Evolutionary conservation across 1,140 invertebrate species (phyloP).

Genomic region (Parapsyche elsis): DNA sequence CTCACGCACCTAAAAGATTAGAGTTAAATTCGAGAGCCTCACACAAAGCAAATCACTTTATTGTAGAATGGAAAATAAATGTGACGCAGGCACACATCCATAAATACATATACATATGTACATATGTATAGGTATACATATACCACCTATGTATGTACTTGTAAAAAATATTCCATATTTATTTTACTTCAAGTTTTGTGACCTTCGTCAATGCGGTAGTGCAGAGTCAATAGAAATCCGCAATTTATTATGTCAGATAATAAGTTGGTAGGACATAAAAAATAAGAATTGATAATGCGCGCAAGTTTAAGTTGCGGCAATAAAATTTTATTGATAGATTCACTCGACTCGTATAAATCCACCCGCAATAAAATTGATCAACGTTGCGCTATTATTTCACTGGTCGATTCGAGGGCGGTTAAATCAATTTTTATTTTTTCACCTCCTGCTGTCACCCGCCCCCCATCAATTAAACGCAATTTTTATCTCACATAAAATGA

Average conservation of each 20-base stretch:
- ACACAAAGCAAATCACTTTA: too few species aligned
- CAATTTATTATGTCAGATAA: conserved; percentile 3
- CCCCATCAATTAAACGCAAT: neutral
- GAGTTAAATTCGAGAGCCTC: neutral
- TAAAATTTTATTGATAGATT: conserved; percentile 29
- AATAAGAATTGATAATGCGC: conserved; percentile 5
- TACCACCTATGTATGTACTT: too few species aligned
- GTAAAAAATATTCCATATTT: neutral
- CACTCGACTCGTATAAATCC: conserved; percentile 16
- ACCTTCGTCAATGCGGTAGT: neutral
- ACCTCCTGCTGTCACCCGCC: neutral
- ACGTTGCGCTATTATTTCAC: neutral
- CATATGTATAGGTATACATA: too few species aligned
- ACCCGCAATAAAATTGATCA: conserved; percentile 24
- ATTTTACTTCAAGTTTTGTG: neutral
- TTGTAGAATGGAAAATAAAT: neutral
- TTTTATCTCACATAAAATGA: conserved; percentile 5
- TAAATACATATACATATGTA: too few species aligned
- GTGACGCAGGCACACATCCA: neutral
- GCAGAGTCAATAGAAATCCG: neutral
- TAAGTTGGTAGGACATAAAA: neutral
- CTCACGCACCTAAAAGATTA: neutral
- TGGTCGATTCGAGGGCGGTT: neutral
- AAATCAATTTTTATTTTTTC: conserved; percentile 20
- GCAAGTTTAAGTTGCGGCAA: neutral